Evolutionary conservation across 2,888 invertebrate genomes (phyloP).

Genomic region (Eueremaeus valkanovi): DNA sequence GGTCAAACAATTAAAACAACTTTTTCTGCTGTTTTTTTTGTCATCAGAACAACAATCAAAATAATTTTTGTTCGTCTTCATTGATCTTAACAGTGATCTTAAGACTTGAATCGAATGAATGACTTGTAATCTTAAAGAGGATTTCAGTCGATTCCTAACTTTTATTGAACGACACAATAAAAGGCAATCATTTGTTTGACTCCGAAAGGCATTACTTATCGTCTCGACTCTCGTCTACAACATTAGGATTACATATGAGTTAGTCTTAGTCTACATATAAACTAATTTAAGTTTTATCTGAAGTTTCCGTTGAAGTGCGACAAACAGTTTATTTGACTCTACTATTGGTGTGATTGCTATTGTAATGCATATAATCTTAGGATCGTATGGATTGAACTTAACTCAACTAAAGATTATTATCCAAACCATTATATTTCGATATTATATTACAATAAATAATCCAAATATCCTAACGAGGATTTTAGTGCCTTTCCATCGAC

Average conservation of each 20-base stretch:
- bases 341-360: too few relatives aligned
- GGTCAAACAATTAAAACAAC: not conserved
- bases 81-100: not conserved
- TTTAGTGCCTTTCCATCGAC: too few relatives aligned
- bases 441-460: too few relatives aligned
- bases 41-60: not conserved
- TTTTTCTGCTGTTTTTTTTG: not conserved
- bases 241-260: not conserved
- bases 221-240: not conserved
- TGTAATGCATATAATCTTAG: too few relatives aligned
- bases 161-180: not conserved
- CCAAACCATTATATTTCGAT: too few relatives aligned
- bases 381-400: too few relatives aligned
- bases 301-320: not conserved
- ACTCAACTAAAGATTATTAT: too few relatives aligned
- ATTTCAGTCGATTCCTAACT: not conserved
- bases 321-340: not conserved
- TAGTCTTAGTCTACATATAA: not conserved
- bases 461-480: too few relatives aligned
- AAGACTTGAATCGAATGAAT: not conserved
- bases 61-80: not conserved
- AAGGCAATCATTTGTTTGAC: conserved; percentile 7
- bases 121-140: conserved; percentile 7
- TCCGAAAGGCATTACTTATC: not conserved
- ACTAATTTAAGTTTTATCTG: conserved; percentile 16